Evolutionary conservation across 2,113 vertebrate genomes (phyloP), one percentile per base, ranked within the genome.

Genomic region (Chrysochloris asiatica): DNA sequence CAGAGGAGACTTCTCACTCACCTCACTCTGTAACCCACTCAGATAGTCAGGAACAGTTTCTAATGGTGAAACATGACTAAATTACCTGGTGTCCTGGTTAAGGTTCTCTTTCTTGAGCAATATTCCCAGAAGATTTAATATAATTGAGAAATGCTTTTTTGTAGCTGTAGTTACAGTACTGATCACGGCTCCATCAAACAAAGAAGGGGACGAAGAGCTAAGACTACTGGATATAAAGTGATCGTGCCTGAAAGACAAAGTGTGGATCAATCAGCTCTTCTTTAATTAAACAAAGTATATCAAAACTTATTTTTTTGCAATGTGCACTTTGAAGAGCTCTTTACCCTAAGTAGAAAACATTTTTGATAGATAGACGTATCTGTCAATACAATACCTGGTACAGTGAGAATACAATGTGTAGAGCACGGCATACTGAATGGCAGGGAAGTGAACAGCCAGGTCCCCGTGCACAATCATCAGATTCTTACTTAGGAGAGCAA

Each of bases 201-300:
- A 97, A 4, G 99, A 99, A 13, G 99, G 99, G 59, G 99, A 99
- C 0, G 99, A 99, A 33, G 99, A 99, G 30, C 99, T 99, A 92
- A 99, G 98, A 96, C 99, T 99, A 97, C 99, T 99, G 81, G 99
- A 99, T 97, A 99, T 99, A 96, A 99, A 99, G 94, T 99, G 99
- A 90, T 99, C 99, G 0, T 99, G 99, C 94, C 99, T 99, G 92
- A 78, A 94, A 95, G 84, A 93, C 28, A 82, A 95, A 95, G 48
- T 71, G 36, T 1, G 75, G 33, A 81, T 59, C 38, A 90, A 81
- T 67, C 45, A 88, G 12, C 24, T 82, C 59, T 92, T 22, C 43
- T 83, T 47, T 82, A 30, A 69, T 76, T 10, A 61, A 84, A 61
- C 78, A 80, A 56, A 22, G n/a, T n/a, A n/a, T n/a, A n/a, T n/a